Evolutionary conservation across 2,797 vertebrate genomes (phyloP), one percentile per base, ranked within the genome.

Genomic region (Pagetopsis macropterus): DNA sequence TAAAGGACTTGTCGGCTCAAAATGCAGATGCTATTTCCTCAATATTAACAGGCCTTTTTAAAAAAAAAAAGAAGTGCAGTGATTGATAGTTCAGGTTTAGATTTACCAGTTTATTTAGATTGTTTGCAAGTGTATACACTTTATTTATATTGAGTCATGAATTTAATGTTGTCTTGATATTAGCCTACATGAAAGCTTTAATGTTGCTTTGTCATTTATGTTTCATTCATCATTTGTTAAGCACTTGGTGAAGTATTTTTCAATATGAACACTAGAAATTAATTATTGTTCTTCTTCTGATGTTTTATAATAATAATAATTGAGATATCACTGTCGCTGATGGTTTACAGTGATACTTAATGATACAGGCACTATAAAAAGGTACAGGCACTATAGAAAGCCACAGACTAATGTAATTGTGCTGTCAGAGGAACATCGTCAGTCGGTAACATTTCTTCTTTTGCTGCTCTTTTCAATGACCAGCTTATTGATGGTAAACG

Each of bases 1-100:
- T 31, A 49, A 61, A 68, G 45, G 65, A 54, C 27, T 54, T 9
- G 1, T 54, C 13, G 45, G 46, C 17, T 61, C 54, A 56, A 70
- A 65, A 55, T 63, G 65, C 13, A 16, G 7, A 51, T 46, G 13
- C 41, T 43, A 5, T 70, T 62, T 48, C 41, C 19, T 13, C 45
- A 19, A 17, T 19, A 50, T 27, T 19, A 49, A 33, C 3, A 15
- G 9, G 41, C 15, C 19, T 62, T 49, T 49, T 31, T 17, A 37
- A 45, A 62, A 3, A 23, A 23, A 21, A 41, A 49, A 49, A 4
- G n/a, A 33, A 7, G 15, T 64, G 27, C 15, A 52, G 27, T 11
- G 15, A 68, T 31, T 13, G 21, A 9, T 37, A 9, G 7, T 33
- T 7, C 8, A 37, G 1, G 6, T 37, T 37, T 37, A 37, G 33